A percentile compares a stretch with the other conserved stretches of the same genome.
These are phyloP conservation scores for Eristalis intricaria DNA, from an alignment of 2,888 invertebrate species.

Conservation along the genomic window DNA sequence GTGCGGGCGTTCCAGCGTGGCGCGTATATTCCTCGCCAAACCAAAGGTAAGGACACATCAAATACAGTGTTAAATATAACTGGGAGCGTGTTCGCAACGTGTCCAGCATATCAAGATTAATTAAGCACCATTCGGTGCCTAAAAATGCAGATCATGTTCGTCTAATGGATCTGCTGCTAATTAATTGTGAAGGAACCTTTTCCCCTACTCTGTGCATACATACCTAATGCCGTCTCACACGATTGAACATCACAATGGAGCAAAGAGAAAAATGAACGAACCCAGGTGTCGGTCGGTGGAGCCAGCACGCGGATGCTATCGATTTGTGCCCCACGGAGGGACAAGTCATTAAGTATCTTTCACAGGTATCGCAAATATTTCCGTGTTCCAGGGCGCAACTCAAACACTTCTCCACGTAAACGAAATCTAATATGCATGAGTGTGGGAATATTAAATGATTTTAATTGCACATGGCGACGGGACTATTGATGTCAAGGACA, in stretches of 20 bases:
- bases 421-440: background rate
- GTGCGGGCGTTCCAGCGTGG: background rate
- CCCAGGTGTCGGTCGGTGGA: conserved; percentile 23
- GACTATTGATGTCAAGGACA: conserved; percentile 7
- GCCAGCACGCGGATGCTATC: conserved; percentile 18
- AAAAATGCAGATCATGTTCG: conserved; percentile 63
- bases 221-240: conserved; percentile 5
- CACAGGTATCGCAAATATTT: conserved; percentile 10
- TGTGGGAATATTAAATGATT: conserved; percentile 21
- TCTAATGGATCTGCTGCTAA: conserved; percentile 62
- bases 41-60: conserved; percentile 21
- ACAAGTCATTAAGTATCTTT: conserved; percentile 29
- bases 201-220: conserved; percentile 5
- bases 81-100: conserved; percentile 35
- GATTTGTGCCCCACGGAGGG: conserved; percentile 14
- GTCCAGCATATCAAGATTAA: conserved; percentile 54
- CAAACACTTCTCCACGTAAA: background rate
- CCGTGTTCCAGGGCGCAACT: background rate
- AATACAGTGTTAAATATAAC: conserved; percentile 40
- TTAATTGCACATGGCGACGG: conserved; percentile 14
- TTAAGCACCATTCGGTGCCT: conserved; percentile 34
- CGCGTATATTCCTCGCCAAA: background rate
- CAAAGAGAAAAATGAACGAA: background rate
- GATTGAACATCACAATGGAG: background rate
- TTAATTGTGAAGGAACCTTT: conserved; percentile 47